These are phyloP conservation scores for Meleagris gallopavo DNA, from an alignment of 2,113 vertebrate genomes.

Conservation along the genomic window DNA sequence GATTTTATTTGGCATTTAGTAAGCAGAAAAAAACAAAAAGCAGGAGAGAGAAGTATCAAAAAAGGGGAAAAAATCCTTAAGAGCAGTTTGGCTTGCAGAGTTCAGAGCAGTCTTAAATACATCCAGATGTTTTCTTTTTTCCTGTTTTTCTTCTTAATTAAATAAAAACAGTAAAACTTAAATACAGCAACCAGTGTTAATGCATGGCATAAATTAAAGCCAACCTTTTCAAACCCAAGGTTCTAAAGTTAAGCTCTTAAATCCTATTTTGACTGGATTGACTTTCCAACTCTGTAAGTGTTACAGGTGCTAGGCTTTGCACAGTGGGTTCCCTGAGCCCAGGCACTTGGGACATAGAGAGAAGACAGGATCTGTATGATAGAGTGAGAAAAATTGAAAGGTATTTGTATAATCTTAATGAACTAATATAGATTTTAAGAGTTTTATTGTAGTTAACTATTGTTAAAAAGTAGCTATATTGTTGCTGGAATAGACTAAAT, in stretches of 20 bases:
- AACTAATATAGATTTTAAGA: neutral
- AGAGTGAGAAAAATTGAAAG: neutral
- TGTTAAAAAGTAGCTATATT: neutral
- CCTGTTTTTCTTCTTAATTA: constrained; percentile 71
- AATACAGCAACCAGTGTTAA: constrained; percentile 62
- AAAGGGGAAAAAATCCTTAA: neutral
- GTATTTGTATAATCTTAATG: neutral
- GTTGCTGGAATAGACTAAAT: neutral
- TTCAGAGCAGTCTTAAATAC: constrained; percentile 65
- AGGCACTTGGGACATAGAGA: neutral
- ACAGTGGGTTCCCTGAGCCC: neutral
- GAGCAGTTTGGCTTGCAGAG: constrained; percentile 38
- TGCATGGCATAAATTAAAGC: constrained; percentile 63
- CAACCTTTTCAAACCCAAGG: constrained; percentile 51
- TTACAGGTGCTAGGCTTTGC: constrained; percentile 54
- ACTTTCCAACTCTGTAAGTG: constrained; percentile 28
- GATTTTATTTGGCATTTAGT: constrained; percentile 34
- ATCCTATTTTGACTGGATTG: constrained; percentile 28
- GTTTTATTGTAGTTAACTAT: neutral
- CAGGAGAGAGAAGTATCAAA: constrained; percentile 11
- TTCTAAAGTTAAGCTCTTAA: constrained; percentile 64
- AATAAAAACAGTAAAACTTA: constrained; percentile 73
- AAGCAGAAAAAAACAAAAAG: neutral
- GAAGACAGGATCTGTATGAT: neutral
- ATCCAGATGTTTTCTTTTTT: constrained; percentile 71